These are phyloP conservation scores for Sebastes elongatus DNA, from an alignment of 2,797 vertebrate species.

Conservation along the genomic window DNA sequence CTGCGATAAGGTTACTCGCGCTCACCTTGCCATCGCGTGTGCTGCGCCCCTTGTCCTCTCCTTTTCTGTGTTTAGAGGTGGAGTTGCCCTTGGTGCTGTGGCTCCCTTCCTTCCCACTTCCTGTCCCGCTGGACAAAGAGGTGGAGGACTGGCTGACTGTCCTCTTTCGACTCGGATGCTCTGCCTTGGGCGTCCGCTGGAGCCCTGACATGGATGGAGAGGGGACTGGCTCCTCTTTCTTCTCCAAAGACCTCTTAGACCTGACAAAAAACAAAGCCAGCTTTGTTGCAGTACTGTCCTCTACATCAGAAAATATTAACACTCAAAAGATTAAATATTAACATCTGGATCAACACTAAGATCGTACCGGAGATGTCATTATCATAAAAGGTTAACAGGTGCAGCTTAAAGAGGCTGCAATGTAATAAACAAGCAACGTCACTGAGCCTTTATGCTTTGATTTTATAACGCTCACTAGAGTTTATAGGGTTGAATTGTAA, in stretches of 20 bases:
- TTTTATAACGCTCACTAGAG: neutral
- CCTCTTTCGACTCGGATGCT: constrained; percentile 91
- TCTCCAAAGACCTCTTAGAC: constrained; percentile 88
- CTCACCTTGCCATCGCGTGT: constrained; percentile 91
- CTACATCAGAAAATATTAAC: neutral
- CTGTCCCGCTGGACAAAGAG: constrained; percentile 86
- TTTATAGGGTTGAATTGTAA: neutral
- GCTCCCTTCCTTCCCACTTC: constrained; percentile 87
- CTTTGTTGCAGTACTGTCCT: neutral
- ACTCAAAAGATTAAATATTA: neutral
- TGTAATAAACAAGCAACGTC: neutral
- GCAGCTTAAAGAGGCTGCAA: neutral
- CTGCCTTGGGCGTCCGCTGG: constrained; percentile 90
- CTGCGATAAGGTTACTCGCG: neutral
- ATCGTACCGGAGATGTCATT: neutral
- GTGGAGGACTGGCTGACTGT: constrained; percentile 93
- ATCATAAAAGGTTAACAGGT: constrained; percentile 16
- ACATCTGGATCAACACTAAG: neutral
- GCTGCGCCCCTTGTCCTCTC: constrained; percentile 89
- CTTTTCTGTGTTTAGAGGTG: constrained; percentile 91
- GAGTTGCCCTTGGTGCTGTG: constrained; percentile 86
- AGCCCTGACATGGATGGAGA: constrained; percentile 90
- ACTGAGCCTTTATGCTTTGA: neutral
- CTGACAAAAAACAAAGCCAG: constrained; percentile 55
- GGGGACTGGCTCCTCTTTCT: constrained; percentile 93